Base-by-base conservation (phyloP, 2,888 invertebrate genomes). In the Eristalis intricaria region DNA sequence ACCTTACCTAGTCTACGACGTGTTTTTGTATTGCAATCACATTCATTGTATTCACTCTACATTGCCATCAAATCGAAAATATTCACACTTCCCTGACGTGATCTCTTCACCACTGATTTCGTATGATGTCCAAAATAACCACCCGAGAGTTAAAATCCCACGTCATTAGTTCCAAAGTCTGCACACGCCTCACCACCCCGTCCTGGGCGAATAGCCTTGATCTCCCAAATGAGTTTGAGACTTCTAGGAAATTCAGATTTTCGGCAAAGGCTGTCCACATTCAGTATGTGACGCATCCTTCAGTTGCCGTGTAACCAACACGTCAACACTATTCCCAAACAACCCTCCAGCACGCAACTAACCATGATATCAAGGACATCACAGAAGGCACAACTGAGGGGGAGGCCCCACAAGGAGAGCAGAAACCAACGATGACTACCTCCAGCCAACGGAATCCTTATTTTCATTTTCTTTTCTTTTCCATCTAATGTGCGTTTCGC, bases 401-500 rank as follows among this genome's bases (percentile, higher is more conserved):
- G 43, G 43, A 43, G 43, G n/a, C 4, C n/a, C 15, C 15, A n/a
- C n/a, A 7, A n/a, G 43, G 43, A 43, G n/a, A 15, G 43, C n/a
- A n/a, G n/a, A 19, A 7, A 43, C 43, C 13, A 4, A 43, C 7
- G 43, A n/a, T 7, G n/a, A n/a, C 43, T 7, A 50, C 43, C 43
- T 50, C 7, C 43, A 50, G 19, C 50, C 19, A 50, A 5, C 19
- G 50, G 50, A 50, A 50, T 50, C 50, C 50, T 19, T 50, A 19
- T 15, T 43, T 43, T n/a, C 50, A 50, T 50, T 50, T 19, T 19
- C 19, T 50, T 50, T 19, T 50, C 50, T 50, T 32, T 32, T 8
- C 60, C 15, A 4, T 26, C 29, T 22, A 26, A 29, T 29, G 61
- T 80, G 80, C 68, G 80, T 80, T 74, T 63, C 29, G 50, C 68